Evolutionary conservation across 2,797 vertebrate genomes (phyloP), one percentile per base, ranked within the genome.

Genomic region (Bradypodion ventrale): DNA sequence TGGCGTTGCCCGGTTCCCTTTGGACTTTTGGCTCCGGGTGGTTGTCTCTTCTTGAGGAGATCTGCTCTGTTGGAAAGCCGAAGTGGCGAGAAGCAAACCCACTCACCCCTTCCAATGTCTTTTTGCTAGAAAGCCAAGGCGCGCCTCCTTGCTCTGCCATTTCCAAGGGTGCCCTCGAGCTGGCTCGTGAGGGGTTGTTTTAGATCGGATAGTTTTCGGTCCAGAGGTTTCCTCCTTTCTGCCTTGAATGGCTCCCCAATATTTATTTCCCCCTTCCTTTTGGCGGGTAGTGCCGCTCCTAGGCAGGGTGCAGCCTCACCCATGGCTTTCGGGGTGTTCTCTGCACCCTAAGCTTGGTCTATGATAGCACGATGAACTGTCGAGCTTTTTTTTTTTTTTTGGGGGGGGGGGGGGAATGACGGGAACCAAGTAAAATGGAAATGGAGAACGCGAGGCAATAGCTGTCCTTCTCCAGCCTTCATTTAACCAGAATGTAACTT

Each of bases 71-170:
- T 90, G 91, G 87, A 76, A 73, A n/a, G 74, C 79, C 82, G 87
- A 88, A 86, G 89, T 40, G 78, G 77, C 90, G 93, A 79, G 89
- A 87, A 87, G 84, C 88, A n/a, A n/a, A 2, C 23, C 23, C 15
- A 37, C 44, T 25, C 27, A 8, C 2, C 12, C n/a, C n/a, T n/a
- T n/a, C n/a, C n/a, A n/a, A n/a, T 37, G 92, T 88, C 90, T 83
- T 93, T 94, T 94, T 95, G 95, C 7, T 95, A 92, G 90, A 89
- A 37, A 46, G 86, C 90, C 81, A 89, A 91, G 91, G 85, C 83
- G 83, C 19, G 46, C 5, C 52, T 56, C 19, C 16, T 10, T 42
- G 83, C 88, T 86, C 90, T 89, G 85, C 87, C 73, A 29, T 65
- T 84, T 80, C 73, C 90, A 59, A 79, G 81, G 70, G 76, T 88